These are phyloP conservation scores for Autographa pulchrina DNA, from an alignment of 2,888 invertebrate species.

Conservation along the genomic window DNA sequence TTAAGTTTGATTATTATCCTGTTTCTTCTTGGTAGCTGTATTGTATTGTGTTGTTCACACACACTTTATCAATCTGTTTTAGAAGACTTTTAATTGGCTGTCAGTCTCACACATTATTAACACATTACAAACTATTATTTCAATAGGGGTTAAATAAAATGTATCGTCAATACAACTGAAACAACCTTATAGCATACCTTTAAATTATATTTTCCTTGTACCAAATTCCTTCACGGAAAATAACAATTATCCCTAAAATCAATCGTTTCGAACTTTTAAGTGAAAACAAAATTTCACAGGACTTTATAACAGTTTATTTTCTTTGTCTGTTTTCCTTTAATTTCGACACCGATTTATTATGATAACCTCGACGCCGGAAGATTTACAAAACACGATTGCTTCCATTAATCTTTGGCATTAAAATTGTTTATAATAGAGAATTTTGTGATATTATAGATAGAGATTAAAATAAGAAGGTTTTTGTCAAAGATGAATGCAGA, in stretches of 20 bases:
- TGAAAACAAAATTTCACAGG: slow-evolving; percentile 23
- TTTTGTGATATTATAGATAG: neutral
- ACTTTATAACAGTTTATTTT: slow-evolving; percentile 18
- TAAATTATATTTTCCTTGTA: neutral
- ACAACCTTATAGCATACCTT: neutral
- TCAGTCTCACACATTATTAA: no score
- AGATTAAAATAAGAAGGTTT: neutral
- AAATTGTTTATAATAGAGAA: slow-evolving; percentile 30
- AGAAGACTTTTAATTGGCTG: no score
- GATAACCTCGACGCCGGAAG: slow-evolving; percentile 35
- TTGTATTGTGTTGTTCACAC: no score
- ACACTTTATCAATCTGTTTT: no score
- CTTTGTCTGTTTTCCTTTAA: slow-evolving; percentile 44
- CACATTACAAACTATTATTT: no score
- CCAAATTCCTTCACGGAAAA: neutral
- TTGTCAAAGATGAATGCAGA: no score
- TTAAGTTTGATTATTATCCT: no score
- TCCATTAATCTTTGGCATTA: slow-evolving; percentile 40
- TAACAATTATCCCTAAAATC: neutral
- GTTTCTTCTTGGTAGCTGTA: no score
- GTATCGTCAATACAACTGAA: neutral
- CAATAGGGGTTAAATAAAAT: neutral
- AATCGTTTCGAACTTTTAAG: slow-evolving; percentile 14
- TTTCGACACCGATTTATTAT: slow-evolving; percentile 44
- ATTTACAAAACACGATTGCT: slow-evolving; percentile 37